Evolutionary conservation across 92 coral and sea anemone genomes (phyloP).

Genomic region (Phenganax subtilis): DNA sequence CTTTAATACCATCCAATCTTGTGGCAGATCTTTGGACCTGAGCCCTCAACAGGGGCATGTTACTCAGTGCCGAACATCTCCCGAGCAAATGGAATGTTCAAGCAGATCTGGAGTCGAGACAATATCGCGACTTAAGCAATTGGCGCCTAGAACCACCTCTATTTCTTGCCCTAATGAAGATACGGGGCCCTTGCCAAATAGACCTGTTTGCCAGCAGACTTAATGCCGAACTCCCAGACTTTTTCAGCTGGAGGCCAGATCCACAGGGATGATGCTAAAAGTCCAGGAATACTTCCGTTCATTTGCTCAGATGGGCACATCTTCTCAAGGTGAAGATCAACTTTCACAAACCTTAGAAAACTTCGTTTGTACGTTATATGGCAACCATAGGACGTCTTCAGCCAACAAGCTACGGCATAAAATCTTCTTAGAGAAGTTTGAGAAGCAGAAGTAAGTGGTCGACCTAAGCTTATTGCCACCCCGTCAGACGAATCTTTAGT

Average conservation of each 20-base stretch:
- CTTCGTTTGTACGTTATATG: too few species aligned
- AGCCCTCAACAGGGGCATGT: constrained; percentile 32
- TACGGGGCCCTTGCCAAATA: constrained; percentile 29
- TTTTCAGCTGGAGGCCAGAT: constrained; percentile 54
- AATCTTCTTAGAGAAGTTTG: too few species aligned
- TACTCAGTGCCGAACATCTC: constrained; percentile 50
- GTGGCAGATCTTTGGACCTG: constrained; percentile 53
- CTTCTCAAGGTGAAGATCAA: too few species aligned
- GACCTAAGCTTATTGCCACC: too few species aligned
- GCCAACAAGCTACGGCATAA: too few species aligned
- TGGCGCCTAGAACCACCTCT: constrained; percentile 35
- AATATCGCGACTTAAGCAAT: constrained; percentile 17
- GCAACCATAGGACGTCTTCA: too few species aligned
- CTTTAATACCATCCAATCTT: constrained; percentile 44
- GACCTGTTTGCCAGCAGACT: constrained; percentile 53
- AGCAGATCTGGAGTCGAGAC: constrained; percentile 55
- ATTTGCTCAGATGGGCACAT: too few species aligned
- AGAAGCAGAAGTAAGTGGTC: too few species aligned
- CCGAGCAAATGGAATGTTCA: constrained; percentile 49
- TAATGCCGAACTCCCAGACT: constrained; percentile 41
- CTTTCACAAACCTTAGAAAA: too few species aligned
- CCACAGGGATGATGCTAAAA: constrained; percentile 18
- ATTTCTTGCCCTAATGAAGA: constrained; percentile 27
- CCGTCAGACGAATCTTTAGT: too few species aligned
- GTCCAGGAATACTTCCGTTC: too few species aligned